Evolutionary conservation across 2,113 vertebrate species (phyloP).

Genomic region (Scytalopus superciliaris): DNA sequence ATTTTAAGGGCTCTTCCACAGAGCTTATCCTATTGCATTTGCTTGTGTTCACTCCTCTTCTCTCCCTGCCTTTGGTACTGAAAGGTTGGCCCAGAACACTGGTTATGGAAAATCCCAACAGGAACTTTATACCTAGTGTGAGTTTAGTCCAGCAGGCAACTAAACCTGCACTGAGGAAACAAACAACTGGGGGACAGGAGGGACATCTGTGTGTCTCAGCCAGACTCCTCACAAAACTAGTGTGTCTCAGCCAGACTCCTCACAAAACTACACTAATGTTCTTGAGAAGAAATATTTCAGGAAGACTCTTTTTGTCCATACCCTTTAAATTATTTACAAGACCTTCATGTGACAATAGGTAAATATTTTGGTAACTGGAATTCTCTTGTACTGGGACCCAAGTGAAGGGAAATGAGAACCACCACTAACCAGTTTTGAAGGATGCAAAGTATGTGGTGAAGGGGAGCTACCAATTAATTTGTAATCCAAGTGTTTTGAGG

Average conservation of each 20-base stretch:
- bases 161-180: not conserved
- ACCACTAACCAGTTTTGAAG: not conserved
- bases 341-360: not conserved
- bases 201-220: too few species aligned
- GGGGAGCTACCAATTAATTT: not conserved
- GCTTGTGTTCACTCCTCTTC: not conserved
- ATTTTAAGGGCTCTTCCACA: not conserved
- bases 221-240: too few species aligned
- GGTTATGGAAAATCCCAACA: not conserved
- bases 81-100: not conserved
- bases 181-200: too few species aligned
- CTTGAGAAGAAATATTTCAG: not conserved
- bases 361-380: not conserved
- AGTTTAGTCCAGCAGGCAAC: not conserved
- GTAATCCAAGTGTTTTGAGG: not conserved
- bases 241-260: too few species aligned
- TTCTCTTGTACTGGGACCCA: not conserved
- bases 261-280: not conserved
- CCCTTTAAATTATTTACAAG: not conserved
- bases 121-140: rapidly evolving
- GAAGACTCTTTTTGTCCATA: not conserved
- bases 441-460: not conserved
- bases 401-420: not conserved
- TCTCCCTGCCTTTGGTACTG: not conserved
- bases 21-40: not conserved